phyloP scores from a whole-genome alignment of 2,888 invertebrate genomes.

The Seira ritae region DNA sequence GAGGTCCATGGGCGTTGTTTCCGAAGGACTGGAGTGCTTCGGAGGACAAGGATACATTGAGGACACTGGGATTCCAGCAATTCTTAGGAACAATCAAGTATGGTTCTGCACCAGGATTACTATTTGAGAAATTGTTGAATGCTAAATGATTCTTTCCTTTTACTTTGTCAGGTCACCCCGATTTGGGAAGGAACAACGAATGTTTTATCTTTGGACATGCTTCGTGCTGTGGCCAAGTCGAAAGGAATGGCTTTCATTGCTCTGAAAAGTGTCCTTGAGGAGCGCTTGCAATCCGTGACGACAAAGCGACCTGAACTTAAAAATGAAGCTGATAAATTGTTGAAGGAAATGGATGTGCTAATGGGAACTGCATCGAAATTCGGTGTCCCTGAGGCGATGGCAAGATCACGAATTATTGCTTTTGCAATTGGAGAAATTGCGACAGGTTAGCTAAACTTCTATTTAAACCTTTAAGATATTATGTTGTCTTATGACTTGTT shows the following conservation, averaged over 20 bases:
- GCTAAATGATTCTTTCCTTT: no score
- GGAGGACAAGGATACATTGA: slow-evolving; percentile 80
- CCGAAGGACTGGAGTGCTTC: slow-evolving; percentile 79
- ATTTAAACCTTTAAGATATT: neutral
- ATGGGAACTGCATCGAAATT: slow-evolving; percentile 34
- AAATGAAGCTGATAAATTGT: neutral
- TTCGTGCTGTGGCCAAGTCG: slow-evolving; percentile 77
- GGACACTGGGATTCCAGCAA: slow-evolving; percentile 78
- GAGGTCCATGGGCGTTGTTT: slow-evolving; percentile 77
- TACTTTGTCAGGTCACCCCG: slow-evolving; percentile 78
- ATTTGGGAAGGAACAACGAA: slow-evolving; percentile 81
- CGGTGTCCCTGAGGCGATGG: slow-evolving; percentile 75
- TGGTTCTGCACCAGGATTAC: no score
- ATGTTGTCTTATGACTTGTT: neutral
- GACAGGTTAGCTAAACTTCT: slow-evolving; percentile 68
- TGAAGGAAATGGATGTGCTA: slow-evolving; percentile 29
- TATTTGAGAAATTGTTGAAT: no score
- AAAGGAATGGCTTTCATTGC: slow-evolving; percentile 76
- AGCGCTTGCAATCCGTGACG: slow-evolving; percentile 64
- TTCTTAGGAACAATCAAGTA: slow-evolving; percentile 79
- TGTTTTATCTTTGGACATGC: slow-evolving; percentile 78
- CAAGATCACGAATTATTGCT: slow-evolving; percentile 76
- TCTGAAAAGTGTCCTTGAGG: slow-evolving; percentile 74
- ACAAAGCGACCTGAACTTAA: slow-evolving; percentile 30
- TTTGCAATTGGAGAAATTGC: slow-evolving; percentile 76